A percentile compares a stretch with the other conserved stretches of the same genome.
Evolutionary conservation across 2,888 invertebrate genomes (phyloP).

Genomic region (Agonopterix subpropinquella): DNA sequence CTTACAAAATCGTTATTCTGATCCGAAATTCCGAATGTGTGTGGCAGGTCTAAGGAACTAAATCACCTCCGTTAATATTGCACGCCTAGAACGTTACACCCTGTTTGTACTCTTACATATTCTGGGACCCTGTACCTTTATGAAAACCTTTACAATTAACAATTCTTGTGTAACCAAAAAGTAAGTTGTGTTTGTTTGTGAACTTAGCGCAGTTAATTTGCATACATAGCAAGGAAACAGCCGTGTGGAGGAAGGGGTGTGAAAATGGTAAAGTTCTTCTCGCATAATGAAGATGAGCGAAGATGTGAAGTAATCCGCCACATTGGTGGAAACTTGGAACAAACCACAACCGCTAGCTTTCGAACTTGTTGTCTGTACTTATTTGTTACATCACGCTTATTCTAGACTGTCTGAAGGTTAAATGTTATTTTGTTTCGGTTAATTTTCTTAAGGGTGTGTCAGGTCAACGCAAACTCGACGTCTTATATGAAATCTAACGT

Average conservation of each 20-base stretch:
- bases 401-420: background rate
- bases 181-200: constrained; percentile 49
- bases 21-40: too few species aligned
- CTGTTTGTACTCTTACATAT: too few species aligned
- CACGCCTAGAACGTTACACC: background rate
- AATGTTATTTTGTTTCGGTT: background rate
- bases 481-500: too few species aligned
- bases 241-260: constrained; percentile 41
- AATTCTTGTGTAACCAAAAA: constrained; percentile 37
- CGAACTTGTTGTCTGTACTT: constrained; percentile 28
- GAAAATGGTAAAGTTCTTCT: constrained; percentile 53
- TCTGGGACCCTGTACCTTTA: background rate
- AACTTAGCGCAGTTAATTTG: constrained; percentile 59
- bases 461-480: too few species aligned
- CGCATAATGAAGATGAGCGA: constrained; percentile 68
- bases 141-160: constrained; percentile 2
- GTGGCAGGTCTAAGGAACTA: too few species aligned
- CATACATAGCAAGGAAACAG: constrained; percentile 59
- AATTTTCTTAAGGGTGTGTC: background rate
- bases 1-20: too few species aligned
- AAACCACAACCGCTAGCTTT: constrained; percentile 37
- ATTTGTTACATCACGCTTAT: constrained; percentile 10
- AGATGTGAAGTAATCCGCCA: constrained; percentile 56
- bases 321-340: constrained; percentile 49
- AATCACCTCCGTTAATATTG: too few species aligned